Evolutionary conservation across 2,797 vertebrate genomes (phyloP), one percentile per base, ranked within the genome.

Genomic region (Brachyalestes nurse): DNA sequence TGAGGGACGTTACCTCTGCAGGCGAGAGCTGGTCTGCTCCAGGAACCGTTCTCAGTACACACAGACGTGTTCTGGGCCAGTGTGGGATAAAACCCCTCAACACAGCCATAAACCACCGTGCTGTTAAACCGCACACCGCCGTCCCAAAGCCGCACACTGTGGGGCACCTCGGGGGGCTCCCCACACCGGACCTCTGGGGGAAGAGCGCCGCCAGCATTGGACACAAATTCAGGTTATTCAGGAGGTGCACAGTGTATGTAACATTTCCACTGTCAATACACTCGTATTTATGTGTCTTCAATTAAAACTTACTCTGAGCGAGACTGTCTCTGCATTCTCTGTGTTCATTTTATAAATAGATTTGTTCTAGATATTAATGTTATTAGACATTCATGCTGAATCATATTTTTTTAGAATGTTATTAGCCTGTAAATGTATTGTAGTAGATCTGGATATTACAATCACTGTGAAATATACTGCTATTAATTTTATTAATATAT

Each of bases 1-100:
- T n/a, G n/a, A n/a, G n/a, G 23, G 61, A 14, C n/a, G 9, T 94
- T 90, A 97, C 96, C 95, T 95, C 93, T 90, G 79, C 96, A 97
- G 13, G 67, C 86, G 85, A 96, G 88, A 74, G 89, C 80, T 1
- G 92, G 88, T 45, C 83, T 80, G 23, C 93, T 95, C 96, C 96
- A 97, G 21, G 87, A 90, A 89, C 93, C 94, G 45, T 88, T 89
- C 78, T 86, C 83, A 79, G 88, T 92, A 86, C 96, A 97, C 47
- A 89, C 83, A 0, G 95, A 95, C 21, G 88, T n/a, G 86, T 92
- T 84, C 9, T 85, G 87, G 78, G 90, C 93, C 64, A 89, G 72
- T 0, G 83, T 84, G 58, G 86, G 81, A 85, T 91, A 88, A 95
- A 95, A 96, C 21, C 96, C 95, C 66, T 93, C 86, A 87, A 89